These are phyloP conservation scores for Horisme vitalbata DNA, from an alignment of 2,888 invertebrate genomes.

Conservation along the genomic window DNA sequence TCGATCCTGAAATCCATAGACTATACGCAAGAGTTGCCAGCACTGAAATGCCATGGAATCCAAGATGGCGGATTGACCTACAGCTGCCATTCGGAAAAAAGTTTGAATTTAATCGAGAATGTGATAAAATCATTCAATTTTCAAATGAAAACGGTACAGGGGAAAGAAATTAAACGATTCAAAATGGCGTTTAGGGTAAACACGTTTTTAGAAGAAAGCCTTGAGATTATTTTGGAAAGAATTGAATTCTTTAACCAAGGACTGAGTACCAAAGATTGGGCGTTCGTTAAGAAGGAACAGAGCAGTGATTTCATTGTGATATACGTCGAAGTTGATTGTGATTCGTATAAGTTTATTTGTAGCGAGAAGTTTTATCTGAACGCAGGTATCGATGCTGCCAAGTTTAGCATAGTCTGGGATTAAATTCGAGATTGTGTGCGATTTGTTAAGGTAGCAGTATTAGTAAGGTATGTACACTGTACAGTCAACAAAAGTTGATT, in stretches of 20 bases:
- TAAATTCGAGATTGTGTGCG: conserved; percentile 22
- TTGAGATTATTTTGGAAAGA: conserved; percentile 38
- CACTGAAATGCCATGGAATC: conserved; percentile 55
- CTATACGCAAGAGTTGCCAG: conserved; percentile 38
- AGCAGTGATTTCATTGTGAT: conserved; percentile 32
- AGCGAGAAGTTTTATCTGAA: conserved; percentile 44
- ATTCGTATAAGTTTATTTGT: conserved; percentile 46
- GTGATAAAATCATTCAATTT: conserved; percentile 9
- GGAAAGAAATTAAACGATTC: conserved; percentile 1
- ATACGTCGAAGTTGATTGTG: conserved; percentile 42
- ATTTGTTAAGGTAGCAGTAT: too few relatives aligned
- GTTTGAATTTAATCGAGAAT: conserved; percentile 25
- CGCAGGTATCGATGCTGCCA: conserved; percentile 53
- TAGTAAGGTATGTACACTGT: too few relatives aligned
- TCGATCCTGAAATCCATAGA: conserved; percentile 41
- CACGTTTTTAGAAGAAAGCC: conserved; percentile 37
- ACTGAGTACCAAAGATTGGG: conserved; percentile 48
- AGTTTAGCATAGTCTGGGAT: conserved; percentile 45
- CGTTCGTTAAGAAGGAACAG: conserved; percentile 30
- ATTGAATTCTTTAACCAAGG: conserved; percentile 50
- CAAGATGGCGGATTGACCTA: conserved; percentile 52
- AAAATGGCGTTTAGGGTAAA: conserved; percentile 45
- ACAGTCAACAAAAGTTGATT: too few relatives aligned
- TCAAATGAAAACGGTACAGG: neutral
- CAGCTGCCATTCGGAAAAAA: conserved; percentile 48